phyloP scores from a whole-genome alignment of 1,140 invertebrate species.

The silkworm (Bombyx mori) region DNA sequence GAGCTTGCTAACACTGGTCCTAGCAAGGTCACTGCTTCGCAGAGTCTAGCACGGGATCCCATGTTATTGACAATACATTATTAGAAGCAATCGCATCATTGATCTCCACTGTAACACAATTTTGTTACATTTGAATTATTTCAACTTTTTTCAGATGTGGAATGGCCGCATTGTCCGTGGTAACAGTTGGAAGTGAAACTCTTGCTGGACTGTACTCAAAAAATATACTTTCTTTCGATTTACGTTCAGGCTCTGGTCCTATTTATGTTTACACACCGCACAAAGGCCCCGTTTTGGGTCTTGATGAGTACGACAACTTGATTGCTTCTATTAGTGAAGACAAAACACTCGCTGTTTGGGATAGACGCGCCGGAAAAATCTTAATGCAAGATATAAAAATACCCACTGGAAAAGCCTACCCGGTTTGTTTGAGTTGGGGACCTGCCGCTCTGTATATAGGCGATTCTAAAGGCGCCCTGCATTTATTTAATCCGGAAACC shows the following conservation, averaged over 20 bases:
- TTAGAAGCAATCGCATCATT: too few species aligned
- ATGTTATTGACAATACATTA: too few species aligned
- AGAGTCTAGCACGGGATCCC: too few species aligned
- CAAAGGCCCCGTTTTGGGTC: constrained; percentile 45
- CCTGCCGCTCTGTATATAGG: constrained; percentile 49
- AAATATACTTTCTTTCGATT: constrained; percentile 50
- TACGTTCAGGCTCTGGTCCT: constrained; percentile 31
- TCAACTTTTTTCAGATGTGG: constrained; percentile 40
- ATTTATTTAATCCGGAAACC: constrained; percentile 48
- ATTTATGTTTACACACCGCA: constrained; percentile 47
- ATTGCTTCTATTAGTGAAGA: constrained; percentile 58
- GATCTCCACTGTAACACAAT: too few species aligned
- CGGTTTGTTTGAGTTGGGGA: constrained; percentile 53
- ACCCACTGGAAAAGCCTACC: constrained; percentile 45
- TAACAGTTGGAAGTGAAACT: constrained; percentile 40
- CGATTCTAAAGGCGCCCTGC: constrained; percentile 51
- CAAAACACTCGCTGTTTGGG: constrained; percentile 55
- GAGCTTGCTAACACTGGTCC: too few species aligned
- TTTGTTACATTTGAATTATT: too few species aligned
- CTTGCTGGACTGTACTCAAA: constrained; percentile 56
- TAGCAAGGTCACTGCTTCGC: too few species aligned
- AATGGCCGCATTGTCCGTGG: constrained; percentile 55
- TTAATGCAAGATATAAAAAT: constrained; percentile 45
- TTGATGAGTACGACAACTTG: constrained; percentile 39
- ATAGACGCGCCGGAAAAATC: constrained; percentile 49